These are phyloP conservation scores for Plutomurus gul DNA, from an alignment of 1,140 invertebrate species.

Conservation along the genomic window DNA sequence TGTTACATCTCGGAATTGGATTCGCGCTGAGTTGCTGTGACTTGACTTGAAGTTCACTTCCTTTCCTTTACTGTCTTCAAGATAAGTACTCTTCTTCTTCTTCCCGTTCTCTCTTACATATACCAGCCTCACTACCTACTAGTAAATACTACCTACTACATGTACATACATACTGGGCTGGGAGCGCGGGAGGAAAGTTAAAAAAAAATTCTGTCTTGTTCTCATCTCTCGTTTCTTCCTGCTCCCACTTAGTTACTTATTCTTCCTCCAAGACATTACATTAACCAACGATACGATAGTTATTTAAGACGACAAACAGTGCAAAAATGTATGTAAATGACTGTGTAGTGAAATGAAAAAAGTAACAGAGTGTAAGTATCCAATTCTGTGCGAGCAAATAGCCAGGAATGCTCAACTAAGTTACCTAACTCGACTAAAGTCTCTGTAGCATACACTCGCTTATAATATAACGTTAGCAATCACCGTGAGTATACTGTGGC, in stretches of 20 bases:
- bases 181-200: neutral
- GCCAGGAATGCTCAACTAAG: too few species aligned
- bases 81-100: neutral
- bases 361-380: neutral
- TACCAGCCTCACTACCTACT: neutral
- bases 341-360: neutral
- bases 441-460: too few species aligned
- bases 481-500: too few species aligned
- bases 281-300: slow-evolving; percentile 2
- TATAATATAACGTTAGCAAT: too few species aligned
- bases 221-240: neutral
- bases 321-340: neutral
- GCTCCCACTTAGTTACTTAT: neutral
- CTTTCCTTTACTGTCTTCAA: neutral
- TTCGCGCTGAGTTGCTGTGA: too few species aligned
- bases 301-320: neutral
- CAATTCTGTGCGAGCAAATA: neutral
- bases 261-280: neutral
- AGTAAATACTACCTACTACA: neutral
- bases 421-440: too few species aligned
- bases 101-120: neutral
- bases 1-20: slow-evolving; percentile 15
- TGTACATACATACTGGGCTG: neutral
- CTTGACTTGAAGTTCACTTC: slow-evolving; percentile 8
- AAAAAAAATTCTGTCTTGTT: neutral